These are phyloP conservation scores for Spizella passerina DNA, from an alignment of 2,797 vertebrate genomes.

Conservation along the genomic window DNA sequence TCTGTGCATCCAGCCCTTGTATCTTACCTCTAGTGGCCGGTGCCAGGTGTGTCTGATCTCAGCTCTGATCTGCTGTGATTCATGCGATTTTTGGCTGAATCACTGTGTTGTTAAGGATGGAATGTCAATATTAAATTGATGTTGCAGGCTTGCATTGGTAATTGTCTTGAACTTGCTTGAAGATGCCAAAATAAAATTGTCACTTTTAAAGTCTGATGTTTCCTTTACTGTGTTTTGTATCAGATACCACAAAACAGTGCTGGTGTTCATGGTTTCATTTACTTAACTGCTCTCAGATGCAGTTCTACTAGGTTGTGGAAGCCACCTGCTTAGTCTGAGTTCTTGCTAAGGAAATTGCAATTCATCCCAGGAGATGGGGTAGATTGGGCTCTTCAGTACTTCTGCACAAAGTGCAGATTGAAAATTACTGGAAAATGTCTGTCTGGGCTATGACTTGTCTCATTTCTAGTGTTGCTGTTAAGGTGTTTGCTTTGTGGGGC, in stretches of 20 bases:
- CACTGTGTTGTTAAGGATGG: background rate
- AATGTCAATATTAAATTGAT: background rate
- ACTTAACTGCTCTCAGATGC: background rate
- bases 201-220: background rate
- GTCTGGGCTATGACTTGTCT: rapidly evolving
- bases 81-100: background rate
- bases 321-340: background rate
- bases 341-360: background rate
- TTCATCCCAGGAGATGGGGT: background rate
- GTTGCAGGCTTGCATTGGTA: background rate
- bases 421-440: background rate
- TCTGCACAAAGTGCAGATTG: background rate
- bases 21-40: background rate
- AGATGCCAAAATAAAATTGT: background rate
- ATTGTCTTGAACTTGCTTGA: background rate
- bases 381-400: background rate
- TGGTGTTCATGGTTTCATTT: background rate
- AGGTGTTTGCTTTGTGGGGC: background rate
- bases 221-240: background rate
- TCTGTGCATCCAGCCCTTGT: background rate
- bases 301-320: background rate
- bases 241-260: background rate
- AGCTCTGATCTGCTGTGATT: background rate
- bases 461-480: background rate
- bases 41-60: background rate